Base-by-base conservation (phyloP, 1,140 invertebrate species). In the Heliconius melpomene region DNA sequence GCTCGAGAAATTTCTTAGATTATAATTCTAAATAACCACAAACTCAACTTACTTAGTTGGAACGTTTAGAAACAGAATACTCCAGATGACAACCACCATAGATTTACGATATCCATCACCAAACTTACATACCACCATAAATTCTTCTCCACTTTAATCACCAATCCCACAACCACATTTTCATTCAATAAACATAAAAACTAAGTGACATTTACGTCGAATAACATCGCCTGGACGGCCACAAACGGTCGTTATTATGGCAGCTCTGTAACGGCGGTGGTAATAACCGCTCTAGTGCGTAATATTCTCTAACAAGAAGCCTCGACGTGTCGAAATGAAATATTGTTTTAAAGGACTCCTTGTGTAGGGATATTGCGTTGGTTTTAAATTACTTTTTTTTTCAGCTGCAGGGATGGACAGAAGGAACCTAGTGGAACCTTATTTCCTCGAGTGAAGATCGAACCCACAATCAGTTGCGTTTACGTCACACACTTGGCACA, bases 281-380 rank as follows among this genome's bases (percentile, higher is more conserved):
- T 79, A 84, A 82, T 79, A 84, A 79, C 76, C 54, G 50, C 79
- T 74, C 79, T 84, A 83, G 82, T 72, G 75, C 52, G 81, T 76
- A 79, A 80, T 84, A 82, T 81, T 81, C 74, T 79, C 72, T 78
- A 84, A 84, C 81, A 84, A 83, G 83, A 78, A 79, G 79, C 72
- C 66, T 82, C 52, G 40, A 74, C 57, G 79, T 80, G 79, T 80
- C 40, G 52, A 72, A 80, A 77, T 80, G 79, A 80, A 80, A 80
- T 80, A 77, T 77, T 77, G 29, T 52, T 77, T 77, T 54, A 72
- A 52, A 77, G 18, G 36, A 72, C 32, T 38, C 16, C 36, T 72
- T 38, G 18, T 38, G 38, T 72, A 36, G 1, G 36, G n/a, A 40
- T 72, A 72, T 72, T 72, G 71, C 32, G 60, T 66, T 66, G 26